Conservation (phyloP, 2,797 vertebrate genomes). For the Synaphobranchus kaupii region DNA sequence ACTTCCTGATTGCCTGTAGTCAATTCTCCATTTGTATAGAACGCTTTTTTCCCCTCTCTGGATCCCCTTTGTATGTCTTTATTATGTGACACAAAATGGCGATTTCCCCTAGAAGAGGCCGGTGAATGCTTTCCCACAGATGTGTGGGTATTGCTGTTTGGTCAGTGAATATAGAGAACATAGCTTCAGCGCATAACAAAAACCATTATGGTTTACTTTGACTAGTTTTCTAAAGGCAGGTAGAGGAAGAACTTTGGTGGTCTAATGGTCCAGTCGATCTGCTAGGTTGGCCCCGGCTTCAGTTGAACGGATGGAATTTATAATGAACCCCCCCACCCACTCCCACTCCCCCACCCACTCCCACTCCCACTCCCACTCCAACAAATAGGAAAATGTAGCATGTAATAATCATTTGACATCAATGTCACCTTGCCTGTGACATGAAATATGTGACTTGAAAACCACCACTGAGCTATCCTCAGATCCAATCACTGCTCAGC, state of each 20-base stretch:
- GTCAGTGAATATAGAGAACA: slow-evolving; percentile 38
- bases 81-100: slow-evolving; percentile 45
- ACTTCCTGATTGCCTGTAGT: slow-evolving; percentile 61
- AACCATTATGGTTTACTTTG: not conserved
- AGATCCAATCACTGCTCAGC: not conserved
- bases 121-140: slow-evolving; percentile 58
- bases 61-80: slow-evolving; percentile 59
- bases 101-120: slow-evolving; percentile 39
- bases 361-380: not conserved
- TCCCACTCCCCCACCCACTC: not conserved
- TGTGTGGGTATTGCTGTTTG: slow-evolving; percentile 53
- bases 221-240: not conserved
- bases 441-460: not conserved
- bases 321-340: not conserved
- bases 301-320: slow-evolving; percentile 2
- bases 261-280: not conserved
- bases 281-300: not conserved
- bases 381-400: not conserved
- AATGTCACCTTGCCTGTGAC: not conserved
- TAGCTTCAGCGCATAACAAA: slow-evolving; percentile 36
- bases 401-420: not conserved
- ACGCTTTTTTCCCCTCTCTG: slow-evolving; percentile 39
- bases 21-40: slow-evolving; percentile 44
- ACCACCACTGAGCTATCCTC: not conserved
- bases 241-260: not conserved